Evolutionary conservation across 2,888 invertebrate genomes (phyloP).

Genomic region (Polydesmus complanatus): DNA sequence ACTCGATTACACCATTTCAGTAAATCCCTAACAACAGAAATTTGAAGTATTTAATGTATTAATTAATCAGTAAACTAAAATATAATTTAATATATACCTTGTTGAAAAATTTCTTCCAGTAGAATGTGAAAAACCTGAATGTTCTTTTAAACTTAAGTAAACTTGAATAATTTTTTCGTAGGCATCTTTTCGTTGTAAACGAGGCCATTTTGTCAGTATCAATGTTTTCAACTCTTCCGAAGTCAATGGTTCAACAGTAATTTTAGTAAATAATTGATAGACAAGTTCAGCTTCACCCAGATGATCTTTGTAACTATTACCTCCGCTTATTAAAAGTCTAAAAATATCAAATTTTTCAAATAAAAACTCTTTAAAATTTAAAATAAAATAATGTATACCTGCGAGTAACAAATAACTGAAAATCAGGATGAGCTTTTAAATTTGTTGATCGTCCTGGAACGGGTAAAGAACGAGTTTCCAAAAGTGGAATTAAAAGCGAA

Average conservation of each 20-base stretch:
- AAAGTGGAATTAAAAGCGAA: slow-evolving; percentile 65
- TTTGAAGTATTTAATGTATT: too few species aligned
- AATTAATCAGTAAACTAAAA: neutral
- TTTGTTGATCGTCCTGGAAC: slow-evolving; percentile 80
- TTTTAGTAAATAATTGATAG: slow-evolving; percentile 66
- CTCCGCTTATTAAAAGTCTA: slow-evolving; percentile 45
- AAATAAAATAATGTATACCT: slow-evolving; percentile 32
- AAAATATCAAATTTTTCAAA: slow-evolving; percentile 18
- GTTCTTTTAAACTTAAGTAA: slow-evolving; percentile 62
- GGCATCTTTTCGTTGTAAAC: too few species aligned
- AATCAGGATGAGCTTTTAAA: slow-evolving; percentile 64
- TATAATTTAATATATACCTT: slow-evolving; percentile 21
- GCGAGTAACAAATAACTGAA: slow-evolving; percentile 85
- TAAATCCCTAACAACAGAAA: slow-evolving; percentile 49
- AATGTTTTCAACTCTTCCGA: slow-evolving; percentile 53
- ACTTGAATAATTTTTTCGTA: slow-evolving; percentile 67
- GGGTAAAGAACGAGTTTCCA: slow-evolving; percentile 65
- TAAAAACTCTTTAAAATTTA: slow-evolving; percentile 16
- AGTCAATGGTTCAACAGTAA: slow-evolving; percentile 65
- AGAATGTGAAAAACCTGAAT: slow-evolving; percentile 40
- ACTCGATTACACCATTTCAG: slow-evolving; percentile 81
- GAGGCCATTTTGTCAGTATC: slow-evolving; percentile 45
- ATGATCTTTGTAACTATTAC: slow-evolving; percentile 46
- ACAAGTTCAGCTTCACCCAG: slow-evolving; percentile 49
- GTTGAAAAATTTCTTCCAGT: slow-evolving; percentile 31